Conservation (phyloP, 2,888 invertebrate genomes). For the Nineta flava region DNA sequence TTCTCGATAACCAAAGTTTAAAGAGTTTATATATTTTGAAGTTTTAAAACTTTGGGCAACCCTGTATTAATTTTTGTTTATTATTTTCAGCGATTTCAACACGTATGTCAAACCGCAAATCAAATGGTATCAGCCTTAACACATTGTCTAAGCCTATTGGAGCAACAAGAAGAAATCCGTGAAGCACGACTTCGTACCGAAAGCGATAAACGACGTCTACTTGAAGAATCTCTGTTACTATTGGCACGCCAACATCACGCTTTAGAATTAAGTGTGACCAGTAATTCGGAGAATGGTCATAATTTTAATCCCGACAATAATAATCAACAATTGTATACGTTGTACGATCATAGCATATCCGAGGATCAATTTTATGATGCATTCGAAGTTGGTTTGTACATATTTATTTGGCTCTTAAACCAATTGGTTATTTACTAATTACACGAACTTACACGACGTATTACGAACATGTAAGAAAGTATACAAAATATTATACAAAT, state of each 20-base stretch:
- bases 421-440: not conserved
- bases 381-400: slow-evolving; percentile 21
- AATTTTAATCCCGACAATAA: not conserved
- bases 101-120: slow-evolving; percentile 38
- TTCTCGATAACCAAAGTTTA: too few species aligned
- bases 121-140: slow-evolving; percentile 38
- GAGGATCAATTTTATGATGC: slow-evolving; percentile 28
- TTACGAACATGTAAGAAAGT: too few species aligned
- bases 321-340: not conserved
- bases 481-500: too few species aligned
- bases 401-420: not conserved
- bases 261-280: slow-evolving; percentile 40
- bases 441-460: too few species aligned
- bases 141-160: slow-evolving; percentile 45
- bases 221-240: slow-evolving; percentile 50
- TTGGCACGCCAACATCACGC: slow-evolving; percentile 51
- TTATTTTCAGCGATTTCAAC: slow-evolving; percentile 32
- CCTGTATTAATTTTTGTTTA: too few species aligned
- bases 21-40: too few species aligned
- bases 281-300: not conserved
- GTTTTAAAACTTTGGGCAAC: too few species aligned
- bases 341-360: slow-evolving; percentile 16
- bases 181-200: slow-evolving; percentile 26
- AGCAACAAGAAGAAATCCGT: slow-evolving; percentile 44
- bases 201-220: slow-evolving; percentile 41